Conservation (phyloP, 1,140 invertebrate species). For the Chrysopa pallens region DNA sequence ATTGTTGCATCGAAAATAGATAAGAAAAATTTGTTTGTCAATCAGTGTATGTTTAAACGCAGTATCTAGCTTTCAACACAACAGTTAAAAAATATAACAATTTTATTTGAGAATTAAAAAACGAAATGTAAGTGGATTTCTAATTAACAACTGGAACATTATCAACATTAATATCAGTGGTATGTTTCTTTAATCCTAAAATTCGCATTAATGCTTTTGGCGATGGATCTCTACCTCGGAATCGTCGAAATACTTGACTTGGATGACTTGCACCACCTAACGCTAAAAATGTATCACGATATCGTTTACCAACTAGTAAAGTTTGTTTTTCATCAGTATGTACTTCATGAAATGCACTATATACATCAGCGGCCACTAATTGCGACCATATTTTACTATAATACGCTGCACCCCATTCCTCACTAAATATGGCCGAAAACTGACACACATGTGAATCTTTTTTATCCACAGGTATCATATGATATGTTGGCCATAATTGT, state of each 20-base stretch:
- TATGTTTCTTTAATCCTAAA: constrained; percentile 28
- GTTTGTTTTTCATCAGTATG: constrained; percentile 29
- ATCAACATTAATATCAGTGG: too few relatives aligned
- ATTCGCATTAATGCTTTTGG: constrained; percentile 59
- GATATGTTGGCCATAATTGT: constrained; percentile 58
- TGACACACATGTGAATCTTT: constrained; percentile 63
- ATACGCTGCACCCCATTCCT: constrained; percentile 55
- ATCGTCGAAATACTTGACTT: constrained; percentile 71
- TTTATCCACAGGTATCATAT: constrained; percentile 50
- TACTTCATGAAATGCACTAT: constrained; percentile 63
- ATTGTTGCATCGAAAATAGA: too few relatives aligned
- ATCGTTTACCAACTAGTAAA: constrained; percentile 42
- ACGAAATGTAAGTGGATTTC: too few relatives aligned
- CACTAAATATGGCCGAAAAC: constrained; percentile 52
- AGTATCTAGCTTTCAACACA: too few relatives aligned
- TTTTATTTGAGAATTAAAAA: too few relatives aligned
- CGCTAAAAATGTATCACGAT: constrained; percentile 70
- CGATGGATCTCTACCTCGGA: constrained; percentile 79
- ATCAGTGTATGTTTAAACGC: too few relatives aligned
- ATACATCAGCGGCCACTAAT: constrained; percentile 80
- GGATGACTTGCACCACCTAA: constrained; percentile 61
- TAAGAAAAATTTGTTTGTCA: too few relatives aligned
- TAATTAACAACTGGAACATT: too few relatives aligned
- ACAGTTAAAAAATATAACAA: too few relatives aligned
- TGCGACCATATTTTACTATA: constrained; percentile 63